Conservation (phyloP, 2,797 vertebrate genomes). For the Cheirogaleus major region DNA sequence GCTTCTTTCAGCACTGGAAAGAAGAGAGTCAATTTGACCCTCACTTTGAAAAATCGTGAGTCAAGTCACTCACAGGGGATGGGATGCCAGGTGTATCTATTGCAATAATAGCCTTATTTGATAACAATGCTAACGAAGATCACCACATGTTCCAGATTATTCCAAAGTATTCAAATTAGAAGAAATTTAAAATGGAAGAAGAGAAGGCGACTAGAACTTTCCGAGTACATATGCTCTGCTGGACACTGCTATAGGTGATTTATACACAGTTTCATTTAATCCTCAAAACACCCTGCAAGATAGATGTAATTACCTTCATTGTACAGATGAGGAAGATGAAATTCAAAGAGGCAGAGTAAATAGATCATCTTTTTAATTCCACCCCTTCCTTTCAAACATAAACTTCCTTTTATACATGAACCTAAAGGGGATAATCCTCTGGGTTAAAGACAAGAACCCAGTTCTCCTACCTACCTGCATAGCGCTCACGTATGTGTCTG, state of each 20-base stretch:
- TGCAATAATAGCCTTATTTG: slow-evolving; percentile 58
- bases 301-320: background rate
- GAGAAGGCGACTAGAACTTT: background rate
- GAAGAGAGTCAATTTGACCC: slow-evolving; percentile 69
- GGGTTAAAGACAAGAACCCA: background rate
- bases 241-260: background rate
- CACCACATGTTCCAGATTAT: slow-evolving; percentile 36
- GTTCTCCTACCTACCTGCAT: background rate
- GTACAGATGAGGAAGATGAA: background rate
- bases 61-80: slow-evolving; percentile 68
- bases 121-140: slow-evolving; percentile 69
- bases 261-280: background rate
- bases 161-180: slow-evolving; percentile 19
- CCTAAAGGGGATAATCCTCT: background rate
- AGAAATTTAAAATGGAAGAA: slow-evolving; percentile 4
- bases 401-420: background rate
- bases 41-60: slow-evolving; percentile 62
- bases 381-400: background rate
- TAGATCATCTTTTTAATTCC: background rate
- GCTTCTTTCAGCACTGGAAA: slow-evolving; percentile 73
- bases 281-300: background rate
- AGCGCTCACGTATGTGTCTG: background rate
- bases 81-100: slow-evolving; percentile 38
- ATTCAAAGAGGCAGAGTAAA: background rate
- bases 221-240: background rate